Conservation (phyloP, 2,888 invertebrate genomes). For the Muscina levida region DNA sequence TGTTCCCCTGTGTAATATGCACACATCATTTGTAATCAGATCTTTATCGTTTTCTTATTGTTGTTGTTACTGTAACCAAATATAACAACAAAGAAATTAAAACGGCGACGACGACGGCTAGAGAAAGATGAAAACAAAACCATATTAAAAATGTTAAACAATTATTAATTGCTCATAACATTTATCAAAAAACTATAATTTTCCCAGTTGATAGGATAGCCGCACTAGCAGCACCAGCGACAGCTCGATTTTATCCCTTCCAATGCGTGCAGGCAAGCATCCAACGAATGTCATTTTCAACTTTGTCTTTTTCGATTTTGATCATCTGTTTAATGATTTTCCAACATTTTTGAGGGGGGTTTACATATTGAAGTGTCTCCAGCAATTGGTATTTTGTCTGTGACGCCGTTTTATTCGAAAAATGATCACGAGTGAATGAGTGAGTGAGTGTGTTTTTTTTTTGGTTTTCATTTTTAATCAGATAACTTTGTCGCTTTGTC, state of each 20-base stretch:
- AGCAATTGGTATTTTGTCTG: constrained; percentile 46
- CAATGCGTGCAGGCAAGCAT: too few relatives aligned
- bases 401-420: constrained; percentile 54
- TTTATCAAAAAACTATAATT: constrained; percentile 65
- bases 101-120: neutral
- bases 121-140: constrained; percentile 31
- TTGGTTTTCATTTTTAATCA: constrained; percentile 51
- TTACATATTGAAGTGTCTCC: constrained; percentile 65
- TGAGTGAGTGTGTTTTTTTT: neutral
- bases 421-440: constrained; percentile 22
- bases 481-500: constrained; percentile 65
- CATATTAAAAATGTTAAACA: constrained; percentile 59
- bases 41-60: constrained; percentile 56
- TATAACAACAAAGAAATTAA: constrained; percentile 27
- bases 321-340: constrained; percentile 8
- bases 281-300: too few relatives aligned
- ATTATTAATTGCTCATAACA: constrained; percentile 71
- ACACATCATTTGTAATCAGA: constrained; percentile 61
- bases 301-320: neutral
- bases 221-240: too few relatives aligned
- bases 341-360: too few relatives aligned
- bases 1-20: too few relatives aligned
- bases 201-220: constrained; percentile 1
- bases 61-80: too few relatives aligned
- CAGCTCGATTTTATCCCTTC: too few relatives aligned